These are phyloP conservation scores for Drosophila mimetica DNA, from an alignment of 2,888 invertebrate species.

Conservation along the genomic window DNA sequence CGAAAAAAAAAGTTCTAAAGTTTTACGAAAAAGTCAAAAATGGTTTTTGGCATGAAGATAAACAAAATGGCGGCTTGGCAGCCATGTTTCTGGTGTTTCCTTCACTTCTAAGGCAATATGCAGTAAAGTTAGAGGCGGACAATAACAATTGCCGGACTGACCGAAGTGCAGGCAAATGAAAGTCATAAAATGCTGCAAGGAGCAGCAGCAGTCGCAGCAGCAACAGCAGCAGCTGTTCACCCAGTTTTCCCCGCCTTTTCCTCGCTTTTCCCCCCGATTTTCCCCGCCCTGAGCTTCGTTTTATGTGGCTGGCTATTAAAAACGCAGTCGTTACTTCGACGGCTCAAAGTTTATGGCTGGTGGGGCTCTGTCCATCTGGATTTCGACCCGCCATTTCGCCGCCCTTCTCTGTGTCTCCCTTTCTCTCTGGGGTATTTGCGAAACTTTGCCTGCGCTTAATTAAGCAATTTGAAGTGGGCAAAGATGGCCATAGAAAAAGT, in stretches of 20 bases:
- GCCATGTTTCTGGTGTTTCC: conserved; percentile 10
- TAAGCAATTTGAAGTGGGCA: conserved; percentile 75
- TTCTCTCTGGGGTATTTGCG: conserved; percentile 61
- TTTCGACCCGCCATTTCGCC: conserved; percentile 2
- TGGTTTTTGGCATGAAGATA: conserved; percentile 45
- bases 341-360: conserved; percentile 67
- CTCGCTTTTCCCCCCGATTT: conserved; percentile 2
- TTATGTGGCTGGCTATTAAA: conserved; percentile 64
- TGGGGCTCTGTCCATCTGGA: conserved; percentile 15
- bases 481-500: conserved; percentile 58
- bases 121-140: conserved; percentile 45
- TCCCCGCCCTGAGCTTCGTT: conserved; percentile 4
- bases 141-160: conserved; percentile 43
- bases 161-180: conserved; percentile 63
- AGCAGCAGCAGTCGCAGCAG: conserved; percentile 31
- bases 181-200: conserved; percentile 67
- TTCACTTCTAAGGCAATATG: conserved; percentile 45
- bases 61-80: conserved; percentile 49
- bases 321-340: conserved; percentile 72
- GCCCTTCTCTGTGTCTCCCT: background rate
- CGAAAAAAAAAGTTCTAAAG: conserved; percentile 50
- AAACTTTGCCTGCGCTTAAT: conserved; percentile 73
- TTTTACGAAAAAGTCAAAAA: conserved; percentile 34
- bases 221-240: conserved; percentile 32
- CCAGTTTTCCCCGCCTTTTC: conserved; percentile 11